Percentiles rank a stretch among this genome's conserved stretches.
Evolutionary conservation across 35 echinoderm and acorn worm species (phyloP).

Genomic region (Apostichopus japonicus): DNA sequence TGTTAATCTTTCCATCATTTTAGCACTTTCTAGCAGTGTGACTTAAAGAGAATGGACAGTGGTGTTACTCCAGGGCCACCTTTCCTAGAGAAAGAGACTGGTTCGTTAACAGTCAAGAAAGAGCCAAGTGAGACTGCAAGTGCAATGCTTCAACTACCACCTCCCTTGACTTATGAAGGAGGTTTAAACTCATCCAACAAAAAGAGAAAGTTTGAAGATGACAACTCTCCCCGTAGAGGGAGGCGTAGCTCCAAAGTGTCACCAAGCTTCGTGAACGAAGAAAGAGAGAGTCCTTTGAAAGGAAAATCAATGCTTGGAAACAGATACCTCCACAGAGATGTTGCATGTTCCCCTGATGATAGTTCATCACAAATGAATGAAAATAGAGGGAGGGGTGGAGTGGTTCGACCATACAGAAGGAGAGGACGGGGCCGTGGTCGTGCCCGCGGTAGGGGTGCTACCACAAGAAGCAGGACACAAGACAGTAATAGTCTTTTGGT

Average conservation of each 20-base stretch:
- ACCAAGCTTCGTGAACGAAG: not conserved
- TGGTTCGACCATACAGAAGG: not conserved
- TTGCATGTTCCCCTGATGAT: not conserved
- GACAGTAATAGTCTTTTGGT: not conserved
- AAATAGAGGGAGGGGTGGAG: not conserved
- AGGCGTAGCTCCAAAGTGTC: conserved; percentile 16
- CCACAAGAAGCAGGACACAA: not conserved
- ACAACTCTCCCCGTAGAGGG: not conserved
- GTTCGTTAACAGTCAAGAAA: not conserved
- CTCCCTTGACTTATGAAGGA: conserved; percentile 41
- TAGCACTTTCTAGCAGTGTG: not conserved
- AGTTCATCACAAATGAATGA: not conserved
- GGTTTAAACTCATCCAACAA: not conserved
- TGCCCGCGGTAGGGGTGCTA: conserved; percentile 12
- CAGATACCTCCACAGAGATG: not conserved
- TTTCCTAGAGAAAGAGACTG: conserved; percentile 24
- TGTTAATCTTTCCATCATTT: not conserved
- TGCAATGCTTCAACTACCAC: conserved; percentile 22
- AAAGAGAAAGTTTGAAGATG: conserved; percentile 35
- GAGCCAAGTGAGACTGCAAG: not conserved
- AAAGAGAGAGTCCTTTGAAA: not conserved
- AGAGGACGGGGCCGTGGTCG: conserved; percentile 24
- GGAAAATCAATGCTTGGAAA: not conserved
- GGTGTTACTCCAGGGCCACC: conserved; percentile 15
- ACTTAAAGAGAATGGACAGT: conserved; percentile 9